Percentiles rank a stretch among this genome's conserved stretches.
Conservation (phyloP, 2,888 invertebrate species). For the Chaetogeoica ovagalla region DNA sequence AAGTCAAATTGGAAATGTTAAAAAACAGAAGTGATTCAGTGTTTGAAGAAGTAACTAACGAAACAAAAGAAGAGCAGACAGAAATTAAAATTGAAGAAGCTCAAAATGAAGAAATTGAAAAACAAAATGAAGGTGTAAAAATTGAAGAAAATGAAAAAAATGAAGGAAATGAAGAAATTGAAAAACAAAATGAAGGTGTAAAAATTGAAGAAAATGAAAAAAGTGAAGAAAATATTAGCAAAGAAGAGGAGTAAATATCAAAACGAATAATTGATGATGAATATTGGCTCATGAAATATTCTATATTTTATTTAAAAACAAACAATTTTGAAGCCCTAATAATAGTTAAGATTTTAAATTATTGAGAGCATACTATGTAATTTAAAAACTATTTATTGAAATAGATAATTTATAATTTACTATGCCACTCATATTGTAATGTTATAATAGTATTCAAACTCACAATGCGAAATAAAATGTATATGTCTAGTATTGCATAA, state of each 20-base stretch:
- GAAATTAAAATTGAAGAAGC: not conserved
- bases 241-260: not conserved
- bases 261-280: not conserved
- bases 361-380: too few relatives aligned
- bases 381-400: too few relatives aligned
- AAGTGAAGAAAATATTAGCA: not conserved
- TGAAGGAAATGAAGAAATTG: not conserved
- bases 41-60: not conserved
- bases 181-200: not conserved
- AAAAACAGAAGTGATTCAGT: not conserved
- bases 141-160: not conserved
- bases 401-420: too few relatives aligned
- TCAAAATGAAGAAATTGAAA: not conserved
- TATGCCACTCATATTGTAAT: too few relatives aligned
- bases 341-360: too few relatives aligned
- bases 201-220: not conserved
- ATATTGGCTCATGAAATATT: too few relatives aligned
- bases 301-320: too few relatives aligned
- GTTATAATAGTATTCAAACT: too few relatives aligned
- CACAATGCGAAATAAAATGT: too few relatives aligned
- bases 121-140: slow-evolving; percentile 1
- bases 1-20: not conserved
- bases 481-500: too few relatives aligned
- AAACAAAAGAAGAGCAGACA: not conserved
- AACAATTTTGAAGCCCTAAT: too few relatives aligned